phyloP scores from a whole-genome alignment of 2,113 vertebrate genomes.

The Sinocyclocheilus rhinocerous region DNA sequence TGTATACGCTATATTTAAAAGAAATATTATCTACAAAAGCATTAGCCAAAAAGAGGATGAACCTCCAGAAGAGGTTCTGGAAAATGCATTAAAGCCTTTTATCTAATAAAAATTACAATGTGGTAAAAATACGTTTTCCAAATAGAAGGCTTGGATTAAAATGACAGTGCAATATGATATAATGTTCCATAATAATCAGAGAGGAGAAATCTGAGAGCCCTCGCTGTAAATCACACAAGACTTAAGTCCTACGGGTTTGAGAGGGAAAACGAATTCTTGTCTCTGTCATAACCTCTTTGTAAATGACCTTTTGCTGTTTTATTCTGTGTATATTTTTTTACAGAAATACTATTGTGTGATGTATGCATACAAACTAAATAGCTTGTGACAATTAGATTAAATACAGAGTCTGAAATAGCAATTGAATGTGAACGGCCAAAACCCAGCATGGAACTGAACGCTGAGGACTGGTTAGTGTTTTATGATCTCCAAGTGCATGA shows the following conservation, averaged over 20 bases:
- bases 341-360: neutral
- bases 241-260: neutral
- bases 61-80: neutral
- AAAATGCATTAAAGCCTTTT: constrained; percentile 7
- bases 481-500: constrained; percentile 1
- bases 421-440: constrained; percentile 14
- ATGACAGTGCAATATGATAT: constrained; percentile 22
- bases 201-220: constrained; percentile 33
- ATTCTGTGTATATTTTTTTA: neutral
- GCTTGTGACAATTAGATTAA: constrained; percentile 21
- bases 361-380: neutral
- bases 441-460: neutral
- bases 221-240: neutral
- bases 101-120: constrained; percentile 31
- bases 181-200: constrained; percentile 39
- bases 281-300: neutral
- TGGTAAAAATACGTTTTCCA: constrained; percentile 5
- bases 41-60: neutral
- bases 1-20: neutral
- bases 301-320: constrained; percentile 23
- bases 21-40: neutral
- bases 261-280: neutral
- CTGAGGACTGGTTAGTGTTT: neutral
- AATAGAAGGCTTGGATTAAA: constrained; percentile 29
- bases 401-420: constrained; percentile 23